Conservation (phyloP, 2,797 vertebrate genomes). For the Gallinago nigripennis region DNA sequence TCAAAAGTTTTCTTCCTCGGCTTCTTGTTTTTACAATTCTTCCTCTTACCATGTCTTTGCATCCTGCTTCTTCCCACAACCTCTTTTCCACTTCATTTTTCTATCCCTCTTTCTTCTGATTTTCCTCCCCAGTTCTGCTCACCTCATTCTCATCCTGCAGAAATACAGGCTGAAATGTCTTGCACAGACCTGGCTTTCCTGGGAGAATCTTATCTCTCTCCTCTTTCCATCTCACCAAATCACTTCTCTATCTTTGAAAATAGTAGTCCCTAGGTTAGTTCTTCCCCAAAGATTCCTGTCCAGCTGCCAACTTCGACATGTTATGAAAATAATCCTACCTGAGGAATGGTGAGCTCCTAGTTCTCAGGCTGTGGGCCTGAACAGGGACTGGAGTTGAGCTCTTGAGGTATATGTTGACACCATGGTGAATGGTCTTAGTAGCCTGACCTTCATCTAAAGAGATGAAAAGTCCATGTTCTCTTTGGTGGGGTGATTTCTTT, state of each 20-base stretch:
- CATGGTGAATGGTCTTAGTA: neutral
- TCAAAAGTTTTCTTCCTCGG: neutral
- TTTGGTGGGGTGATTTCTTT: neutral
- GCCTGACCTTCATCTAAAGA: neutral
- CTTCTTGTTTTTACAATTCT: neutral
- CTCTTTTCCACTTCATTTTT: neutral
- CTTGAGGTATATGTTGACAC: neutral
- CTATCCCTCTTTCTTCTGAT: neutral
- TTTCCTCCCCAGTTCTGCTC: neutral
- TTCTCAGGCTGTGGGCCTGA: neutral
- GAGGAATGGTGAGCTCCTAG: neutral
- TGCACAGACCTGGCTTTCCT: neutral
- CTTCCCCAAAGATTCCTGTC: neutral
- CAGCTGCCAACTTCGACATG: neutral
- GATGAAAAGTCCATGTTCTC: neutral
- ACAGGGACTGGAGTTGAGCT: neutral
- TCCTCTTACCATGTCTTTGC: neutral
- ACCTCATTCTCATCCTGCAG: neutral
- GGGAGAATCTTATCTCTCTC: neutral
- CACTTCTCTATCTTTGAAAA: neutral
- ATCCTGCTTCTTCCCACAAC: neutral
- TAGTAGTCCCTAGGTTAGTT: neutral
- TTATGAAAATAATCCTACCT: neutral
- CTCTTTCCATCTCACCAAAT: neutral
- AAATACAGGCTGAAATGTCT: neutral